Evolutionary conservation across 1,140 invertebrate genomes (phyloP), one percentile per base, ranked within the genome.

Genomic region (Caenorhabditis tropicalis): DNA sequence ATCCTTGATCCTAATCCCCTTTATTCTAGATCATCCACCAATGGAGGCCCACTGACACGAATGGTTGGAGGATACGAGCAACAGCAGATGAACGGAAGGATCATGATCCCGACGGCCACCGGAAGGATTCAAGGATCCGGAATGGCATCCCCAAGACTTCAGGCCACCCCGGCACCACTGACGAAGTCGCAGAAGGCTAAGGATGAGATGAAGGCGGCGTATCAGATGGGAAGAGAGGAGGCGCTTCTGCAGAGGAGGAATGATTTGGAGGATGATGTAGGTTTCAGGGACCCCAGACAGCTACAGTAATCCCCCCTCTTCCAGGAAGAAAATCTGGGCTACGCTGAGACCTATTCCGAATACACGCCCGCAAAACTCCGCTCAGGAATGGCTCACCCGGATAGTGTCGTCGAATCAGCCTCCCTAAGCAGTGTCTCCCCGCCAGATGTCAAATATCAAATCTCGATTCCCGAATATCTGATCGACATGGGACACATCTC

Each of bases 391-490:
- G 96, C 96, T 89, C 98, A 99, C 94, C 98, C 98, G 0, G 98
- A 99, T 93, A 95, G 96, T n/a, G 97, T 99, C 15, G 98, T 99
- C 24, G 98, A 99, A 92, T 99, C 98, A 0, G 96, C 96, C 43
- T 98, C 97, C 0, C 93, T 99, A 46, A 97, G 97, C 0, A 97
- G 95, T 86, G 97, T 99, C 65, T 95, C 96, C 89, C 96, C 98
- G 2, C 95, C 96, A 6, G 96, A 99, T 91, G 95, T 99, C 65
- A 95, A 94, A 92, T 99, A 99, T 92, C 94, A 94, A 74, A 81
- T 98, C 16, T 93, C 94, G 4, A 94, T 99, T 88, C 96, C 97
- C 3, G 94, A 95, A 53, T 94, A 86, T 36, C 80, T 95, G 0
- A 95, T 99, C 86, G 94, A 95, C 88, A 93, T 93, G 53, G 96